Conservation (phyloP, 2,888 invertebrate genomes). For the Drosophila colorata region DNA sequence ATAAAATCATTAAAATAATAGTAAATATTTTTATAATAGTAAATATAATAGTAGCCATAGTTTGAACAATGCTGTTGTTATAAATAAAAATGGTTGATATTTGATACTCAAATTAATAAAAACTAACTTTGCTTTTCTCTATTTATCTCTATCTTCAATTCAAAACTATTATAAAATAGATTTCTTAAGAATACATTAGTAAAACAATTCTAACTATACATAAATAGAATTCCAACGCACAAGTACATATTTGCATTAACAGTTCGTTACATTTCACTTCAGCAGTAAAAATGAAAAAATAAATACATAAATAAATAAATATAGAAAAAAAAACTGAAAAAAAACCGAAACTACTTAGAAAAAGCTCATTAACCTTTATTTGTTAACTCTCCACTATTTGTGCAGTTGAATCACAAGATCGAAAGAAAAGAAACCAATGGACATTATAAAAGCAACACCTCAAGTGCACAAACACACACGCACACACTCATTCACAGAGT, state of each 20-base stretch:
- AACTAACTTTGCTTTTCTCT: too few species aligned
- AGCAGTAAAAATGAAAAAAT: neutral
- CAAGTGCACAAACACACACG: conserved; percentile 25
- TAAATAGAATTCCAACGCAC: too few species aligned
- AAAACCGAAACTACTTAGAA: conserved; percentile 29
- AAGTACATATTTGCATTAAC: conserved; percentile 17
- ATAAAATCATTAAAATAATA: too few species aligned
- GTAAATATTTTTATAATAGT: too few species aligned
- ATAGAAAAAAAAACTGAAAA: conserved; percentile 16
- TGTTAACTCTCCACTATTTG: conserved; percentile 53
- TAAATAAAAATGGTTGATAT: too few species aligned
- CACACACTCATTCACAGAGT: conserved; percentile 1
- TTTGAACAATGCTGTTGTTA: too few species aligned
- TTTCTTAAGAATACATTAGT: too few species aligned
- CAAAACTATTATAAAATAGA: too few species aligned
- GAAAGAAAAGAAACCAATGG: conserved; percentile 50
- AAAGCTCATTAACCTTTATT: conserved; percentile 78
- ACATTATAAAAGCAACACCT: conserved; percentile 35
- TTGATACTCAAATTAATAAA: too few species aligned
- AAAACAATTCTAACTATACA: too few species aligned
- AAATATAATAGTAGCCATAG: too few species aligned
- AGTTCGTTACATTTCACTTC: conserved; percentile 34
- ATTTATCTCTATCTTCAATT: too few species aligned
- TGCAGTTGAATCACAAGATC: conserved; percentile 52
- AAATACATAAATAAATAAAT: conserved; percentile 3